Evolutionary conservation across 2,888 invertebrate genomes (phyloP).

Genomic region (Eupithecia exiguata): DNA sequence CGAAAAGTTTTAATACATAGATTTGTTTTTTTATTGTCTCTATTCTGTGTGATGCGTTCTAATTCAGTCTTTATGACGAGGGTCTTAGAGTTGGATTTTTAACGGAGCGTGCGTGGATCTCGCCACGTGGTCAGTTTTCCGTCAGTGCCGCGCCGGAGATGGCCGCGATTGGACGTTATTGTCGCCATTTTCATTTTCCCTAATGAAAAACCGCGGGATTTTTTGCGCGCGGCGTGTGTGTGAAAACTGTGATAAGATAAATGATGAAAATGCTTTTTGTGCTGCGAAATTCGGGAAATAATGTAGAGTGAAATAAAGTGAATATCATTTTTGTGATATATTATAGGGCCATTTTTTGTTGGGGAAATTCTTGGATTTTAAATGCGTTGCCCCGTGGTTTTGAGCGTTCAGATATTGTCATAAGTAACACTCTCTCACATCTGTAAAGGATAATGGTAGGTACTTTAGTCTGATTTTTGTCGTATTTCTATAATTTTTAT

Average conservation of each 20-base stretch:
- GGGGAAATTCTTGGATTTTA: neutral
- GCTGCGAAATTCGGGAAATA: neutral
- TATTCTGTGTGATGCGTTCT: neutral
- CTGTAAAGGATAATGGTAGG: neutral
- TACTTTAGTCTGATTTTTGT: neutral
- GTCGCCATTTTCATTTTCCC: conserved; percentile 16
- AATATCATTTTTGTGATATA: neutral
- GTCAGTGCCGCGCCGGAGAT: conserved; percentile 36
- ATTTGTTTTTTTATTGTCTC: conserved; percentile 24
- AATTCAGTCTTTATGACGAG: conserved; percentile 18
- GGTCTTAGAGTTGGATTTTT: conserved; percentile 25
- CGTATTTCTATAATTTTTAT: neutral
- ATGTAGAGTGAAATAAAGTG: conserved; percentile 4
- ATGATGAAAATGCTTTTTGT: conserved; percentile 9
- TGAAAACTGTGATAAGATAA: conserved; percentile 16
- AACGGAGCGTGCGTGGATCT: conserved; percentile 16
- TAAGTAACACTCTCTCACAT: no score
- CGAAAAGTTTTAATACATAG: conserved; percentile 20
- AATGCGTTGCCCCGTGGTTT: neutral
- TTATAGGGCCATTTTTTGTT: neutral
- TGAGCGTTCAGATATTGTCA: neutral
- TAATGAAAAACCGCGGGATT: conserved; percentile 27
- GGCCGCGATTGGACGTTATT: conserved; percentile 33
- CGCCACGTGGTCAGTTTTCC: conserved; percentile 43
- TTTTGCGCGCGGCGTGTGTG: conserved; percentile 11